Percentiles rank a stretch among this genome's conserved stretches.
Evolutionary conservation across 2,797 vertebrate species (phyloP).

Genomic region (Carcharodon carcharias): DNA sequence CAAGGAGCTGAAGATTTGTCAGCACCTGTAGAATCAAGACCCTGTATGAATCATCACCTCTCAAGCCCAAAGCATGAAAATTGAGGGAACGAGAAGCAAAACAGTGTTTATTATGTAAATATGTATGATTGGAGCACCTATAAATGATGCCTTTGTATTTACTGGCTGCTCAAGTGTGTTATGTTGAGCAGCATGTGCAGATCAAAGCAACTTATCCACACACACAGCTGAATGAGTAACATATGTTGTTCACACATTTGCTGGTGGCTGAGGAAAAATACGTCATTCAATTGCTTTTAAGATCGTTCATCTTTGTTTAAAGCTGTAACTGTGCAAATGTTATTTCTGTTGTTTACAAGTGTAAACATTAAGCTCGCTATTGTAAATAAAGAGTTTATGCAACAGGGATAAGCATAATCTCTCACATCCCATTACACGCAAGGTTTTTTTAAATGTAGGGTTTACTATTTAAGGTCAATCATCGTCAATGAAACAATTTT

Average conservation of each 20-base stretch:
- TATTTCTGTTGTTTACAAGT: background rate
- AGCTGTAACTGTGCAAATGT: background rate
- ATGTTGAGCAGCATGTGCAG: background rate
- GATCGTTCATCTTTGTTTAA: background rate
- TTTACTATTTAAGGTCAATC: conserved; percentile 7
- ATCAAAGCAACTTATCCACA: conserved; percentile 22
- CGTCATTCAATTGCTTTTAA: conserved; percentile 17
- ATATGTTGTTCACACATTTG: conserved; percentile 35
- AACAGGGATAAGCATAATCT: background rate
- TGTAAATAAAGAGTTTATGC: background rate
- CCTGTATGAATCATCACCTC: background rate
- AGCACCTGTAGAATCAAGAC: background rate
- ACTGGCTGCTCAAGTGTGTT: conserved; percentile 11
- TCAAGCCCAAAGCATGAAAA: background rate
- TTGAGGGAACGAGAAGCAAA: background rate
- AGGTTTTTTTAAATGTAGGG: background rate
- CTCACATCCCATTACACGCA: background rate
- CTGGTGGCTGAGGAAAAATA: conserved; percentile 20
- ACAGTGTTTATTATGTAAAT: background rate
- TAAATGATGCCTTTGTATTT: conserved; percentile 20
- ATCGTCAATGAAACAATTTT: background rate
- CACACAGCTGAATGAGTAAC: conserved; percentile 16
- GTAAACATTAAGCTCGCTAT: background rate
- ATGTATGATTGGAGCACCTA: background rate
- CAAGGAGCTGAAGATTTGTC: background rate